phyloP scores from a whole-genome alignment of 2,113 vertebrate genomes.

The Poecilia latipinna region DNA sequence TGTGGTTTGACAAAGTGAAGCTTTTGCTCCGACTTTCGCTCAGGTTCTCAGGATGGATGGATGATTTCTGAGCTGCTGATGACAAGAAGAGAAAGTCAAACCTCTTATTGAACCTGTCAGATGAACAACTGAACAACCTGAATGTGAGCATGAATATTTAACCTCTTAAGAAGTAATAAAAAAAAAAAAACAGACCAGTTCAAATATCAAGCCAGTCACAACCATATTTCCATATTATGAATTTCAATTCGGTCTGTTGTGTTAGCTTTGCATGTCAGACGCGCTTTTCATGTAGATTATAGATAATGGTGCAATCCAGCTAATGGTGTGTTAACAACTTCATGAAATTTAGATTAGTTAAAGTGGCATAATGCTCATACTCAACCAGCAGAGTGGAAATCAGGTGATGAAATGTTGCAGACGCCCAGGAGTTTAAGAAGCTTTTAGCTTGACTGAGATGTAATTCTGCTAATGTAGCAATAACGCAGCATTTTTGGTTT shows the following conservation, averaged over 20 bases:
- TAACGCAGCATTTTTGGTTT: conserved; percentile 16
- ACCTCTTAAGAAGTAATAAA: background rate
- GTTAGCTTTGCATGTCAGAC: conserved; percentile 16
- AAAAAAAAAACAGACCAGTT: too few relatives aligned
- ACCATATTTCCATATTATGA: background rate
- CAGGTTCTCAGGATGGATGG: too few relatives aligned
- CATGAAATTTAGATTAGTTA: conserved; percentile 34
- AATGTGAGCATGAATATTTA: conserved; percentile 3
- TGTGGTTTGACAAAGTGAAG: too few relatives aligned
- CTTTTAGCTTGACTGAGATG: conserved; percentile 50
- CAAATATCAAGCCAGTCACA: background rate
- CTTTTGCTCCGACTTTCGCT: too few relatives aligned
- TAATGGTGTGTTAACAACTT: conserved; percentile 39
- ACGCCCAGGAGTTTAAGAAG: conserved; percentile 55
- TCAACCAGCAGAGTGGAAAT: conserved; percentile 30
- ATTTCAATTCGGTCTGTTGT: background rate
- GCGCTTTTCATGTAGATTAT: conserved; percentile 22
- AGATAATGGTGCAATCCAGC: conserved; percentile 35
- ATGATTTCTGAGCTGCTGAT: background rate
- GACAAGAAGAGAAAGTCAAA: conserved; percentile 14
- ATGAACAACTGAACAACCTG: conserved; percentile 14
- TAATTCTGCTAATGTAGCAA: conserved; percentile 51
- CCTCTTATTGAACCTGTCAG: conserved; percentile 22
- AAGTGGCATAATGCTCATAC: conserved; percentile 34
- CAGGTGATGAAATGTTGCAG: conserved; percentile 7